Evolutionary conservation across 2,888 invertebrate species (phyloP), one percentile per base, ranked within the genome.

Genomic region (Parnassius apollo): DNA sequence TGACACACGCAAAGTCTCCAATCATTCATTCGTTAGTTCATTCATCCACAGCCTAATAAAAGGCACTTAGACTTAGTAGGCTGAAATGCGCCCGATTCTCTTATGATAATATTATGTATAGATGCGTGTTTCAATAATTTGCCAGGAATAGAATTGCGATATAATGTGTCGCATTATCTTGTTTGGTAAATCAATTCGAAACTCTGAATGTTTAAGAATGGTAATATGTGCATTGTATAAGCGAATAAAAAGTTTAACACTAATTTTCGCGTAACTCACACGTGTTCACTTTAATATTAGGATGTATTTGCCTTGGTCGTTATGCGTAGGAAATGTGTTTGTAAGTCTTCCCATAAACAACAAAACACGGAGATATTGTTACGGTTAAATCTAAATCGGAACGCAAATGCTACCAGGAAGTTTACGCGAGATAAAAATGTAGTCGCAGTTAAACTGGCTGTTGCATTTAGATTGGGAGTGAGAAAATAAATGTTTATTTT

Each of bases 381-480:
- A 57, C 56, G 58, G 55, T 62, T 49, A 63, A 56, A 50, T 57
- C 49, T 56, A 35, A 35, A 50, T 56, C 58, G 61, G 46, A 2
- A 48, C 42, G 58, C 75, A 71, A 80, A 80, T 85, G 89, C 88
- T 88, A 82, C 85, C 81, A 82, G 86, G 59, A 57, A 18, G 64
- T 52, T 57, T 52, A 49, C 52, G 59, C 50, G 49, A 22, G 53
- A 13, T 48, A 55, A 66, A 59, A 42, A 46, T 48, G 42, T 56
- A 66, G 67, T 42, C 70, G 68, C 67, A 72, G 66, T 71, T 70
- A 71, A 83, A 78, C 74, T 75, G 85, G 86, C 86, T 86, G 86
- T 86, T 86, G 90, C 89, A 89, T 90, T 89, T 91, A 89, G 73
- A 75, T 84, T 82, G 82, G 78, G 81, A 81, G 76, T 80, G 76